Percentiles rank a stretch among this genome's conserved stretches.
Conservation (phyloP, 2,888 invertebrate species). For the Ellobium chinense region DNA sequence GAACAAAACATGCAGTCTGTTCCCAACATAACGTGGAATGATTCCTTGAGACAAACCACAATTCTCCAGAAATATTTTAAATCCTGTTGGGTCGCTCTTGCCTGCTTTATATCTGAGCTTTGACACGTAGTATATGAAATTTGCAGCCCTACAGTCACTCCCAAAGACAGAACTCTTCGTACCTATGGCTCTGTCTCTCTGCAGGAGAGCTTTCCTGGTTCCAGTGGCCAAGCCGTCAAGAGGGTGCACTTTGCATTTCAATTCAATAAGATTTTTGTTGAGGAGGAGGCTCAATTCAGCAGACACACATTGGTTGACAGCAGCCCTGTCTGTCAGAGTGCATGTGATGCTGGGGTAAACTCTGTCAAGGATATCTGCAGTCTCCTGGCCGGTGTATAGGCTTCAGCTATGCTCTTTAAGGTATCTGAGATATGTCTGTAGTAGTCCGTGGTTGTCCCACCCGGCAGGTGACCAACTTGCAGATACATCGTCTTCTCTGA, state of each 20-base stretch:
- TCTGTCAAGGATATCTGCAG: no score
- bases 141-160: conserved; percentile 4
- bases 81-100: background rate
- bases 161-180: background rate
- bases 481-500: background rate
- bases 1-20: background rate
- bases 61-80: background rate
- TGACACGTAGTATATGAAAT: background rate
- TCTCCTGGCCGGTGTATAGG: no score
- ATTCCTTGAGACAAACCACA: background rate
- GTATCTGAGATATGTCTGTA: background rate
- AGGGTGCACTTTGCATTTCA: conserved; percentile 6
- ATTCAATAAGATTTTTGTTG: background rate
- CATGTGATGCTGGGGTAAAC: no score
- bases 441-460: background rate
- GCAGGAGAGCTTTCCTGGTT: no score
- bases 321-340: conserved; percentile 8
- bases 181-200: no score
- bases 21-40: background rate
- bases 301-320: background rate
- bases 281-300: background rate
- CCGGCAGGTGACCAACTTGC: no score
- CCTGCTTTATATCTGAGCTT: conserved; percentile 10
- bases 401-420: background rate
- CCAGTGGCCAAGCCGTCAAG: conserved; percentile 6